Percentiles rank a stretch among this genome's conserved stretches.
Evolutionary conservation across 2,797 vertebrate species (phyloP).

Genomic region (Poecilia velifera): DNA sequence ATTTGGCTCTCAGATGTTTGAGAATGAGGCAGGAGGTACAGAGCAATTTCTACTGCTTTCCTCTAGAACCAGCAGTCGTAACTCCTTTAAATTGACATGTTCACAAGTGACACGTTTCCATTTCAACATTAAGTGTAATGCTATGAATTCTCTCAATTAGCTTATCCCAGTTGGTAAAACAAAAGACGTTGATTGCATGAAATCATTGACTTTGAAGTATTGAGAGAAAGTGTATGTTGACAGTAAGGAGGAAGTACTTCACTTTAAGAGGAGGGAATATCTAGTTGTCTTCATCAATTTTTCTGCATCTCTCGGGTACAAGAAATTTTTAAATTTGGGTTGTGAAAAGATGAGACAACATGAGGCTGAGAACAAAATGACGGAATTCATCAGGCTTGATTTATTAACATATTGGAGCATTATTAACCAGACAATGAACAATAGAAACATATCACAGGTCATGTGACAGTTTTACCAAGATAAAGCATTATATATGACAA

Average conservation of each 20-base stretch:
- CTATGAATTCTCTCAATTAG: not conserved
- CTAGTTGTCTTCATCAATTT: not conserved
- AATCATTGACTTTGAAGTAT: not conserved
- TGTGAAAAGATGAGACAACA: no score
- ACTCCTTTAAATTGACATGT: conserved; percentile 73
- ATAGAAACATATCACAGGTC: not conserved
- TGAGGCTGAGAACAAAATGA: not conserved
- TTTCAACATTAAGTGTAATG: conserved; percentile 3
- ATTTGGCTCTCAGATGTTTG: conserved; percentile 48
- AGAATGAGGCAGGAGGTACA: conserved; percentile 48
- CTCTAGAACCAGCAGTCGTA: conserved; percentile 52
- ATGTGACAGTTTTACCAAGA: not conserved
- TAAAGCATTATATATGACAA: not conserved
- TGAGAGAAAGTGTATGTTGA: not conserved
- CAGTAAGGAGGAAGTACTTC: not conserved
- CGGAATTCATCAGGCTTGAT: not conserved
- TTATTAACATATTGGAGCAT: not conserved
- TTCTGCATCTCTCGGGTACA: not conserved
- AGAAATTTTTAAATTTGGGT: not conserved
- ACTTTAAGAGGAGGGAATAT: not conserved
- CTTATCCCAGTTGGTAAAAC: not conserved
- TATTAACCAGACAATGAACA: not conserved
- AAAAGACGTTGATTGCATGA: not conserved
- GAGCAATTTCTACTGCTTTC: not conserved
- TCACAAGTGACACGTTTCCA: conserved; percentile 56